Evolutionary conservation across 2,888 invertebrate genomes (phyloP).

Genomic region (Tiliacea citrago): DNA sequence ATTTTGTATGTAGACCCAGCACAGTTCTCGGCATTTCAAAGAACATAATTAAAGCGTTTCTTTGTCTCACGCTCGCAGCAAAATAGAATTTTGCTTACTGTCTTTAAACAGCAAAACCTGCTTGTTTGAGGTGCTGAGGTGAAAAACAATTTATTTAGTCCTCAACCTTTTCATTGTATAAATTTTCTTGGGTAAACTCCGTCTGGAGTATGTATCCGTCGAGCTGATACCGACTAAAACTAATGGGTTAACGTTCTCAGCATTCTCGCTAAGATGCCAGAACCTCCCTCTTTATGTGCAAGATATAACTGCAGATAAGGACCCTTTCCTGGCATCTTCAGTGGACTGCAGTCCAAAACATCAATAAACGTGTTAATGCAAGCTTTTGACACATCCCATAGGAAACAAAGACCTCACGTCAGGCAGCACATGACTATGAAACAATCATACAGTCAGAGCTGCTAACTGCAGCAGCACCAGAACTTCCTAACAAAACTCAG

Average conservation of each 20-base stretch:
- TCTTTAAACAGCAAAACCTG: no score
- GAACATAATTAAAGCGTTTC: no score
- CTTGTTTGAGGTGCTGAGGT: no score
- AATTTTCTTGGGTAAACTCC: background rate
- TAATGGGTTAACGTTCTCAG: background rate
- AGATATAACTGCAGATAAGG: background rate
- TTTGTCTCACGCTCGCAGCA: no score
- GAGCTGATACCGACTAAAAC: background rate
- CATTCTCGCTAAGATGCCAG: background rate
- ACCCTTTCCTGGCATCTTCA: background rate
- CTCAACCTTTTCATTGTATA: background rate
- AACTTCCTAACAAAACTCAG: slow-evolving; percentile 36
- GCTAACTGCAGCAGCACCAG: background rate
- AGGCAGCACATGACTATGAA: background rate
- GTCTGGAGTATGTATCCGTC: background rate
- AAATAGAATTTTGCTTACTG: no score
- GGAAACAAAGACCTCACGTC: background rate
- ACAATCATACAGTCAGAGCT: slow-evolving; percentile 12
- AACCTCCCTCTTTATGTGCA: no score
- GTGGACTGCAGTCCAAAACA: background rate
- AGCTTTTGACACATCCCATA: slow-evolving; percentile 1
- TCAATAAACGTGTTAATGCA: background rate
- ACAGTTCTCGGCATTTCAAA: no score
- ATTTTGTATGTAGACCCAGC: no score
- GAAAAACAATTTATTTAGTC: background rate